Evolutionary conservation across 2,797 vertebrate species (phyloP).

Genomic region (Leptoclinus maculatus): DNA sequence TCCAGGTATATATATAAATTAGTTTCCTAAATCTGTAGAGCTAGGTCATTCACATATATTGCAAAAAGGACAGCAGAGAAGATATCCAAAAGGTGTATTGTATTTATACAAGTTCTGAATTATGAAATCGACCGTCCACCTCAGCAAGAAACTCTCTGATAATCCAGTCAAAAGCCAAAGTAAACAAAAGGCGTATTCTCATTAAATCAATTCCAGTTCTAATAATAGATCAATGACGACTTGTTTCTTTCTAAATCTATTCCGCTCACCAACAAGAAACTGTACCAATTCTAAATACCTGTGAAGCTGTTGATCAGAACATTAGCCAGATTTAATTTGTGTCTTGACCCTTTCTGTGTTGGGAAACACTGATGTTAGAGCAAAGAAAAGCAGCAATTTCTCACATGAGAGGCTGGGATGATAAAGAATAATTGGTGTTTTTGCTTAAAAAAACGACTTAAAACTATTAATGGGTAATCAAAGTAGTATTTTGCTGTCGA

Average conservation of each 20-base stretch:
- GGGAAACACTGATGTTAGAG: not conserved
- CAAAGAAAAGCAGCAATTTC: not conserved
- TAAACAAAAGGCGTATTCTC: not conserved
- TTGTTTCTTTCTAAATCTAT: not conserved
- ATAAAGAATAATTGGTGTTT: not conserved
- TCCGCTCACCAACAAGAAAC: not conserved
- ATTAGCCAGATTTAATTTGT: not conserved
- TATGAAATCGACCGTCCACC: not conserved
- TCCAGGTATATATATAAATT: not conserved
- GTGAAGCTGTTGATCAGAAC: not conserved
- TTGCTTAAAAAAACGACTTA: not conserved
- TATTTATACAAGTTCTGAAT: not conserved
- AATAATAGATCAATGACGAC: not conserved
- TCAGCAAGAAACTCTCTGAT: not conserved
- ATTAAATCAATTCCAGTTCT: not conserved
- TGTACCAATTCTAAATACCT: not conserved
- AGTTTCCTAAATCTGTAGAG: not conserved
- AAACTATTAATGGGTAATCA: not conserved
- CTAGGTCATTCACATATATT: not conserved
- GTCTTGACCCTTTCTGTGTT: not conserved
- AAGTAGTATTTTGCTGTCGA: not conserved
- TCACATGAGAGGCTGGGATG: not conserved
- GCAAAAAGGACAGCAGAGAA: not conserved
- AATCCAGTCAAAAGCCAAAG: not conserved
- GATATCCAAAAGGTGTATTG: not conserved